Evolutionary conservation across 2,888 invertebrate species (phyloP).

Genomic region (Physocephala rufipes): DNA sequence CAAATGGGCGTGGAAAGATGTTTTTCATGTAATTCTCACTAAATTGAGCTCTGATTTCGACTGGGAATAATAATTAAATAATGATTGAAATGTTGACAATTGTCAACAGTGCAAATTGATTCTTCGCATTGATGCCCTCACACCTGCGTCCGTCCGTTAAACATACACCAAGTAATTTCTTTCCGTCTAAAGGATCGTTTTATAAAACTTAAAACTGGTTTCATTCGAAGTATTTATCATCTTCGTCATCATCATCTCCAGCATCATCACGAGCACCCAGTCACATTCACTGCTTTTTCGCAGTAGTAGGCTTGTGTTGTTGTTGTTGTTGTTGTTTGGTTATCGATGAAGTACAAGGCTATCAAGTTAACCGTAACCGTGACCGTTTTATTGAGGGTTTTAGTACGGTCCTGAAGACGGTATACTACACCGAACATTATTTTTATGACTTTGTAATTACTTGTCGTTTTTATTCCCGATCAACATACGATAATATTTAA

Average conservation of each 20-base stretch:
- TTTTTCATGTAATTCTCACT: neutral
- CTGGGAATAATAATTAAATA: neutral
- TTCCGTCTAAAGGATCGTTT: neutral
- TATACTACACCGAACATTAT: neutral
- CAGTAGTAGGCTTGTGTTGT: neutral
- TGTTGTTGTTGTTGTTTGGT: constrained; percentile 2
- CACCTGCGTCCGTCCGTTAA: neutral
- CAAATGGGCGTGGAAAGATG: neutral
- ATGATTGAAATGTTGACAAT: neutral
- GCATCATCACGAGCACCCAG: neutral
- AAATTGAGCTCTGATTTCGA: too few species aligned
- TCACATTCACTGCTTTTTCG: neutral
- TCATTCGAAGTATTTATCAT: neutral
- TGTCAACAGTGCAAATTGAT: constrained; percentile 1
- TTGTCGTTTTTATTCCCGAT: neutral
- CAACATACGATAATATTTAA: neutral
- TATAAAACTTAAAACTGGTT: neutral
- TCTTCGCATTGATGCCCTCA: neutral
- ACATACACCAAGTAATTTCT: neutral
- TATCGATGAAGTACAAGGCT: constrained; percentile 19
- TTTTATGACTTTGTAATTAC: neutral
- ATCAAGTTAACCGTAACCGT: constrained; percentile 4
- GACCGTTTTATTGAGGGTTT: neutral
- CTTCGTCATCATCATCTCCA: neutral
- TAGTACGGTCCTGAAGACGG: neutral